phyloP scores from a whole-genome alignment of 2,888 invertebrate genomes.

The Endomychus coccineus region DNA sequence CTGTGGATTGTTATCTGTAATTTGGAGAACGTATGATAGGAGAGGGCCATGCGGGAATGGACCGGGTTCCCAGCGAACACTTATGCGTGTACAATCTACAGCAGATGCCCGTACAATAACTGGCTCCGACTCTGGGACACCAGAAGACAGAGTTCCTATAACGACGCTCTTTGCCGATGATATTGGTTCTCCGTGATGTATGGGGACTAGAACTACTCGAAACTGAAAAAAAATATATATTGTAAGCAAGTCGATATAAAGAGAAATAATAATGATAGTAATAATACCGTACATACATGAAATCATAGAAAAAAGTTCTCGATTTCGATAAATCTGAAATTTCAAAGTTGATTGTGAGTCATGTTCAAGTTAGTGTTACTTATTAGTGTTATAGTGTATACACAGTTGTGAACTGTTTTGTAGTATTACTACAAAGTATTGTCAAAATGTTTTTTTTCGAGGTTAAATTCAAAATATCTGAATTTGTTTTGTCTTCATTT shows the following conservation, averaged over 20 bases:
- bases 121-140: slow-evolving; percentile 70
- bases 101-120: slow-evolving; percentile 67
- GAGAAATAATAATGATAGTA: too few relatives aligned
- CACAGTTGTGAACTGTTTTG: too few relatives aligned
- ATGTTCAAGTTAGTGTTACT: too few relatives aligned
- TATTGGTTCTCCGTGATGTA: slow-evolving; percentile 55
- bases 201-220: slow-evolving; percentile 74
- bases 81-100: slow-evolving; percentile 74
- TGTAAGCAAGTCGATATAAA: slow-evolving; percentile 1
- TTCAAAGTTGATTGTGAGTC: too few relatives aligned
- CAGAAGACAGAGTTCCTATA: slow-evolving; percentile 66
- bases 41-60: slow-evolving; percentile 82
- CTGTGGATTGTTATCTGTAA: slow-evolving; percentile 45
- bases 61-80: slow-evolving; percentile 84
- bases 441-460: too few relatives aligned
- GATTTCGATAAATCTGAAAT: too few relatives aligned
- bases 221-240: slow-evolving; percentile 53
- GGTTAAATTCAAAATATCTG: too few relatives aligned
- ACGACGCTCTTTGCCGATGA: slow-evolving; percentile 65
- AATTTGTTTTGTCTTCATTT: too few relatives aligned
- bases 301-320: too few relatives aligned
- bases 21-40: slow-evolving; percentile 73
- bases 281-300: too few relatives aligned
- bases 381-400: too few relatives aligned
- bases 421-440: too few relatives aligned